phyloP scores from a whole-genome alignment of 2,113 vertebrate species.

The Cheilinus undulatus region DNA sequence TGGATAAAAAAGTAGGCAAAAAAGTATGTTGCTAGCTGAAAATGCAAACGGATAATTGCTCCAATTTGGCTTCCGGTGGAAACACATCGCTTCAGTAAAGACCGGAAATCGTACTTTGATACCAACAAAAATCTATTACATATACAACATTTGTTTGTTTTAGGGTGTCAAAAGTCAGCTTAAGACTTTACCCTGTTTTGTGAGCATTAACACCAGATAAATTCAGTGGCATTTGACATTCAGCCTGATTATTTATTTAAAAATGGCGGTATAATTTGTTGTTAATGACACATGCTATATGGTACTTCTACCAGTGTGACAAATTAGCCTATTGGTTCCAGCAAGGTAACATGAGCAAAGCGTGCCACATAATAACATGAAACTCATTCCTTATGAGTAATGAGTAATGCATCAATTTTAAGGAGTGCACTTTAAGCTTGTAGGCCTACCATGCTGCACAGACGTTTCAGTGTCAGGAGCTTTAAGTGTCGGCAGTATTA shows the following conservation, averaged over 20 bases:
- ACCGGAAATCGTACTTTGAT: too few species aligned
- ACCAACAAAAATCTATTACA: too few species aligned
- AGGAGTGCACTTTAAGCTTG: constrained; percentile 67
- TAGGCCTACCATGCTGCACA: constrained; percentile 61
- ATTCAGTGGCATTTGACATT: background rate
- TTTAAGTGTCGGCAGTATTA: constrained; percentile 72
- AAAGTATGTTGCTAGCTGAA: too few species aligned
- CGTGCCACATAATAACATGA: constrained; percentile 61
- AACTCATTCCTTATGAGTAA: constrained; percentile 57
- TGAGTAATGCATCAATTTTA: constrained; percentile 61
- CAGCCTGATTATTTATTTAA: background rate
- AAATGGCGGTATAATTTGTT: constrained; percentile 14
- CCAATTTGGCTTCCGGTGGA: too few species aligned
- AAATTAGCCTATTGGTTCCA: constrained; percentile 68
- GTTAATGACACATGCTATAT: constrained; percentile 40
- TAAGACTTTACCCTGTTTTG: too few species aligned
- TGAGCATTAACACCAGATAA: too few species aligned
- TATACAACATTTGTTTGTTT: too few species aligned
- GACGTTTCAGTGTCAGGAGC: constrained; percentile 69
- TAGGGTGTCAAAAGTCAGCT: too few species aligned
- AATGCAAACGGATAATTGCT: too few species aligned
- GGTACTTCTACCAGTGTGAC: constrained; percentile 36
- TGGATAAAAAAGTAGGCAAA: too few species aligned
- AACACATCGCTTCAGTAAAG: too few species aligned
- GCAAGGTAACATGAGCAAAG: constrained; percentile 54